Percentiles rank a stretch among this genome's conserved stretches.
Evolutionary conservation across 92 coral and sea anemone genomes (phyloP).

Genomic region (Parazoanthus atlanticus): DNA sequence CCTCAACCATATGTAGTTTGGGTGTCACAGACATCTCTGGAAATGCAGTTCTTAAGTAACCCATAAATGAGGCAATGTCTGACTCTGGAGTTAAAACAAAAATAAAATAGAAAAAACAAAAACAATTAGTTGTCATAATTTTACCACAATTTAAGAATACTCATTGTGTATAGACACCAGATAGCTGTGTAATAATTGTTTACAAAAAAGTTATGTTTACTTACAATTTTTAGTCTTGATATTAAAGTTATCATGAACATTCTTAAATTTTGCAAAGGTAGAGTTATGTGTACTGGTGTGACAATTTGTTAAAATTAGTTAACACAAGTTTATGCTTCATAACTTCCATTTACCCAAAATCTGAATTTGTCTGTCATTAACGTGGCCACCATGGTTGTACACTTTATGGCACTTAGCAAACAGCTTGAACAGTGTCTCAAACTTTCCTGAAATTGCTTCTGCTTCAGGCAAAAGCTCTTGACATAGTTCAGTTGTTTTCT

Average conservation of each 20-base stretch:
- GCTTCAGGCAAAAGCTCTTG: slow-evolving; percentile 39
- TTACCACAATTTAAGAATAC: background rate
- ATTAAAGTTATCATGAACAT: too few species aligned
- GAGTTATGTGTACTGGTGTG: background rate
- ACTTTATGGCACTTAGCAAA: slow-evolving; percentile 40
- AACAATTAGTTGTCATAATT: background rate
- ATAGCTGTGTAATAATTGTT: too few species aligned
- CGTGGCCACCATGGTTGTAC: slow-evolving; percentile 27
- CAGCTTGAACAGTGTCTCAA: slow-evolving; percentile 12
- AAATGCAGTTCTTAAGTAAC: slow-evolving; percentile 9
- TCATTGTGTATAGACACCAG: background rate
- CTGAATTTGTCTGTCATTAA: slow-evolving; percentile 20
- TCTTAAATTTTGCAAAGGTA: too few species aligned
- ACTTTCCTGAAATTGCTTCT: slow-evolving; percentile 5
- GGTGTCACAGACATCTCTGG: slow-evolving; percentile 39
- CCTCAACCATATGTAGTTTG: slow-evolving; percentile 45
- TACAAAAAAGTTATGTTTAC: too few species aligned
- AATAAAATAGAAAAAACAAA: background rate
- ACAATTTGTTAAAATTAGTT: background rate
- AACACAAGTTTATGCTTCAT: background rate
- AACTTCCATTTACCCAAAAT: background rate
- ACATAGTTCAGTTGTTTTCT: slow-evolving; percentile 38
- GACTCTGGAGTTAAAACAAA: slow-evolving; percentile 15
- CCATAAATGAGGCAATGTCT: slow-evolving; percentile 23
- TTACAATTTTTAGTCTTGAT: too few species aligned